phyloP scores from a whole-genome alignment of 1,140 invertebrate genomes.

The Bombus vancouverensis region DNA sequence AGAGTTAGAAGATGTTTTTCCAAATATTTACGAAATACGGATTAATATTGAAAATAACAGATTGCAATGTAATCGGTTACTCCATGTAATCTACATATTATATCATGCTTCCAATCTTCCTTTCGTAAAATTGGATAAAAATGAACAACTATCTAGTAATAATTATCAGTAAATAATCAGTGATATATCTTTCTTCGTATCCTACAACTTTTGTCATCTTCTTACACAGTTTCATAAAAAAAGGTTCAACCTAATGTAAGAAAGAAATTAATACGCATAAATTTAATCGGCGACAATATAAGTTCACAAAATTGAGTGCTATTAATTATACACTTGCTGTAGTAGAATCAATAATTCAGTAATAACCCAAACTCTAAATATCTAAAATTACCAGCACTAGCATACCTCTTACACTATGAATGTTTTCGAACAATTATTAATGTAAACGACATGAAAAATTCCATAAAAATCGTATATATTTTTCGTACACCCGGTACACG shows the following conservation, averaged over 20 bases:
- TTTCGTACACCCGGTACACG: conserved; percentile 23
- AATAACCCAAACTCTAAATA: background rate
- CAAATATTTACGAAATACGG: too few relatives aligned
- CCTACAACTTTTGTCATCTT: background rate
- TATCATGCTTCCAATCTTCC: background rate
- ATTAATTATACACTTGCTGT: background rate
- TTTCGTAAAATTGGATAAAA: background rate
- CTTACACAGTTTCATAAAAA: too few relatives aligned
- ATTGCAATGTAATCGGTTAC: too few relatives aligned
- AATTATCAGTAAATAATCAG: background rate
- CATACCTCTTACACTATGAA: background rate
- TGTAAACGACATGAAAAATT: background rate
- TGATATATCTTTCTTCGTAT: background rate
- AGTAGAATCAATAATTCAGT: too few relatives aligned
- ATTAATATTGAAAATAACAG: background rate
- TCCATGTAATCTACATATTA: background rate
- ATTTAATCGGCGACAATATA: background rate
- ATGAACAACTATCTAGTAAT: background rate
- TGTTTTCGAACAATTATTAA: background rate
- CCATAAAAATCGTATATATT: background rate
- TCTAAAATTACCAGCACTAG: background rate
- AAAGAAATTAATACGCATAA: background rate
- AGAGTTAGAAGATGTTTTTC: too few relatives aligned
- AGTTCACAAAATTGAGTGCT: background rate
- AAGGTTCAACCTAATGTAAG: too few relatives aligned